Evolutionary conservation across 2,797 vertebrate species (phyloP).

Genomic region (Eulemur rubriventer): DNA sequence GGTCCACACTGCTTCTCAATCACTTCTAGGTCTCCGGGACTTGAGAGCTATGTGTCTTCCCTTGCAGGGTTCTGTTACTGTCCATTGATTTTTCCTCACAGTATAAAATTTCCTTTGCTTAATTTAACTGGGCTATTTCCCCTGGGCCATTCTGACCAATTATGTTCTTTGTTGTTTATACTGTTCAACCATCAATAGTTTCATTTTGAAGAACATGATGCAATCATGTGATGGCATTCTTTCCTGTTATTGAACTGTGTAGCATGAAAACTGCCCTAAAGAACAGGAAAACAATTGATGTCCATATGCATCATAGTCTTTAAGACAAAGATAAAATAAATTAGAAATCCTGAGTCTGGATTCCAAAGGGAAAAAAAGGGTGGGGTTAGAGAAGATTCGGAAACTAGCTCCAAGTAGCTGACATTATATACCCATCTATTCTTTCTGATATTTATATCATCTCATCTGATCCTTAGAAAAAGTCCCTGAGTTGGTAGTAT

Average conservation of each 20-base stretch:
- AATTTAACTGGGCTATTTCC: slow-evolving; percentile 59
- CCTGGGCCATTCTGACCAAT: slow-evolving; percentile 44
- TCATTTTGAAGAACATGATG: slow-evolving; percentile 31
- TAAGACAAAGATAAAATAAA: background rate
- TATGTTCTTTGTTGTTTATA: slow-evolving; percentile 63
- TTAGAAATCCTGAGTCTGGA: background rate
- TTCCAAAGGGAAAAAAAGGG: background rate
- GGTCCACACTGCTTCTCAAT: background rate
- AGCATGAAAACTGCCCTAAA: background rate
- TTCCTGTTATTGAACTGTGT: slow-evolving; percentile 2
- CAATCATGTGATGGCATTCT: background rate
- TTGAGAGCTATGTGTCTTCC: background rate
- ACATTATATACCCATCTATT: background rate
- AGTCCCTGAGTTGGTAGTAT: background rate
- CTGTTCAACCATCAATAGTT: slow-evolving; percentile 28
- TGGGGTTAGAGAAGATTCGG: rapidly evolving
- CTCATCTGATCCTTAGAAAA: background rate
- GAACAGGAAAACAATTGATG: background rate
- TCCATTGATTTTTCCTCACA: slow-evolving; percentile 57
- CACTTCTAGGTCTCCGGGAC: background rate
- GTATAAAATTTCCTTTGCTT: slow-evolving; percentile 64
- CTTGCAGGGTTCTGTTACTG: background rate
- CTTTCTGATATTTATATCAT: no score
- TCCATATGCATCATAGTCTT: background rate
- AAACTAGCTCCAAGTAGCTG: background rate